Percentiles rank a stretch among this genome's conserved stretches.
phyloP scores from a whole-genome alignment of 2,797 vertebrate genomes.

The Tachyglossus aculeatus region DNA sequence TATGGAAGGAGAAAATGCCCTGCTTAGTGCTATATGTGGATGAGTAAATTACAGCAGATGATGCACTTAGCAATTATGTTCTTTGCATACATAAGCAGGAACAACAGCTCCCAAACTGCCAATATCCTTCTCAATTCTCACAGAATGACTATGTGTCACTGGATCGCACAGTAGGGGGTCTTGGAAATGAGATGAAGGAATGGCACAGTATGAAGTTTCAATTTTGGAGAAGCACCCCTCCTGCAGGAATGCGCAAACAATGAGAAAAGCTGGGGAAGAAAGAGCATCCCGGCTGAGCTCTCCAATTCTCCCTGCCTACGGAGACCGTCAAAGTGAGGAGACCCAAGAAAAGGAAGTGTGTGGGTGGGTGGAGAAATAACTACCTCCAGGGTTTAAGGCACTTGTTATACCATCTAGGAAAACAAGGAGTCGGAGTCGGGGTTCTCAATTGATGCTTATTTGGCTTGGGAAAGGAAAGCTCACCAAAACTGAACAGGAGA shows the following conservation, averaged over 20 bases:
- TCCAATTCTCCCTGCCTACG: background rate
- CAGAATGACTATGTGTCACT: slow-evolving; percentile 66
- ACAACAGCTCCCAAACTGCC: slow-evolving; percentile 74
- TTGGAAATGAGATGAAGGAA: slow-evolving; percentile 63
- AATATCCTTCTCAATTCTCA: slow-evolving; percentile 69
- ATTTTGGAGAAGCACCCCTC: slow-evolving; percentile 43
- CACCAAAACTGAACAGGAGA: background rate
- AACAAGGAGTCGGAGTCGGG: background rate
- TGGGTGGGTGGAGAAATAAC: background rate
- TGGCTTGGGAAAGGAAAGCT: background rate
- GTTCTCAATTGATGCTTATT: background rate
- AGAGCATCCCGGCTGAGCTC: background rate
- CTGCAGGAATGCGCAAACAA: slow-evolving; percentile 32
- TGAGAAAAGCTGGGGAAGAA: slow-evolving; percentile 34
- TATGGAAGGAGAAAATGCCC: slow-evolving; percentile 47
- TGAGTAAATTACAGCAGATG: slow-evolving; percentile 76
- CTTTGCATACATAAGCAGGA: slow-evolving; percentile 76
- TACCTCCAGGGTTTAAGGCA: fast-evolving
- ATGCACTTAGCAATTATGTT: slow-evolving; percentile 76
- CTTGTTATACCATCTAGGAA: background rate
- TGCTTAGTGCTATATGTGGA: slow-evolving; percentile 55
- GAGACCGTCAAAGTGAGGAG: background rate
- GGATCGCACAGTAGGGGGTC: slow-evolving; percentile 60
- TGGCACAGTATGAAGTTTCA: slow-evolving; percentile 58
- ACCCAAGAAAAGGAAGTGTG: background rate